Percentiles rank a stretch among this genome's conserved stretches.
phyloP scores from a whole-genome alignment of 92 coral and sea anemone genomes.

The Chrysogorgia sp. region DNA sequence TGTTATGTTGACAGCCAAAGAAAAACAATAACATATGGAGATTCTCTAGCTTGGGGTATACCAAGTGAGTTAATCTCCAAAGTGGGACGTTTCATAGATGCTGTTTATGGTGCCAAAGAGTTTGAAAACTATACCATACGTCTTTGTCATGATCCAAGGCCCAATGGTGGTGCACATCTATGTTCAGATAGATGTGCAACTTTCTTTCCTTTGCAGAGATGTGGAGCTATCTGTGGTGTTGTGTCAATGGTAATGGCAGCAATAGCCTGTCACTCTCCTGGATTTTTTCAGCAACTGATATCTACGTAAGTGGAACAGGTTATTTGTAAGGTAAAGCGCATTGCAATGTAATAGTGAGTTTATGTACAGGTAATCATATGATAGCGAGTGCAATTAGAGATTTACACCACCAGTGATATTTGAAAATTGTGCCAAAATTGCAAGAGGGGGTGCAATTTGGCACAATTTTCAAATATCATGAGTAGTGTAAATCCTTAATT shows the following conservation, averaged over 20 bases:
- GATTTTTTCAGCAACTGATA: constrained; percentile 25
- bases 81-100: constrained; percentile 27
- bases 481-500: no score
- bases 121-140: background rate
- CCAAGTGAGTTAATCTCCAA: constrained; percentile 39
- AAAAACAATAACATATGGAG: constrained; percentile 45
- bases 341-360: no score
- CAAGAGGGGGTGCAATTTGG: no score
- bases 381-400: no score
- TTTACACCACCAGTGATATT: no score
- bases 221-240: constrained; percentile 44
- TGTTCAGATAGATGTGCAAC: constrained; percentile 29
- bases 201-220: constrained; percentile 43
- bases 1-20: constrained; percentile 43
- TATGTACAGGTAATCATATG: no score
- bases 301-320: background rate
- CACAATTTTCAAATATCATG: no score
- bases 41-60: constrained; percentile 47
- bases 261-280: constrained; percentile 44
- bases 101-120: constrained; percentile 2
- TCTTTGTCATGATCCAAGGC: constrained; percentile 24
- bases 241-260: constrained; percentile 53
- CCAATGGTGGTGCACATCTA: constrained; percentile 19
- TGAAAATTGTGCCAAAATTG: no score
- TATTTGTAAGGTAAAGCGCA: background rate